These are phyloP conservation scores for Rhinopomastus cyanomelas DNA, from an alignment of 2,113 vertebrate genomes.

Conservation along the genomic window DNA sequence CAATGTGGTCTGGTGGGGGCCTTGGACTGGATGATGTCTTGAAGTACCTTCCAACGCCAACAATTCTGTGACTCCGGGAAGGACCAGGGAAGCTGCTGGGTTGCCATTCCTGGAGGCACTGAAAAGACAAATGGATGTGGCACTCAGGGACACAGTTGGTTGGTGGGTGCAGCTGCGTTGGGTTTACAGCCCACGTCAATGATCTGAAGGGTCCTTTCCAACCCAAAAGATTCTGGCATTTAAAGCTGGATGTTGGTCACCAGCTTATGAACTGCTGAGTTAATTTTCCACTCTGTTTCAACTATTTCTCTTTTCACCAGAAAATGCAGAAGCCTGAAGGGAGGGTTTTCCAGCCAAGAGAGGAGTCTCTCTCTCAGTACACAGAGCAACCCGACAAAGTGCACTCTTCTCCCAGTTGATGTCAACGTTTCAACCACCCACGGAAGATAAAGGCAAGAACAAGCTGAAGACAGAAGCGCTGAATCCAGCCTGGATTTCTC, in stretches of 20 bases:
- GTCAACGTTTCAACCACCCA: neutral
- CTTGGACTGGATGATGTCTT: no score
- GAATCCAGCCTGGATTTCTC: neutral
- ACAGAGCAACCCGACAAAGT: no score
- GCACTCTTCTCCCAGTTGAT: no score
- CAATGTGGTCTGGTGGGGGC: no score
- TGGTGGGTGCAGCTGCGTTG: neutral
- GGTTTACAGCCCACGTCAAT: fast-evolving
- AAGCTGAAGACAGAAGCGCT: neutral
- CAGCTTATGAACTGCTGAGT: fast-evolving
- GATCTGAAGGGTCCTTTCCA: neutral
- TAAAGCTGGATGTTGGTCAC: neutral
- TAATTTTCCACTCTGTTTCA: neutral
- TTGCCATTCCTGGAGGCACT: neutral
- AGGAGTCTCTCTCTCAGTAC: no score
- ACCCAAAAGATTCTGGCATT: neutral
- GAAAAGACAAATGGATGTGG: fast-evolving
- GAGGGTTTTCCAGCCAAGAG: neutral
- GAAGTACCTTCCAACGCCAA: no score
- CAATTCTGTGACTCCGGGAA: no score
- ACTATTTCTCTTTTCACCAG: neutral
- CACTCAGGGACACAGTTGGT: neutral
- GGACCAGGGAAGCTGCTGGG: fast-evolving
- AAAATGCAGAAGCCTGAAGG: neutral
- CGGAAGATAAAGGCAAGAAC: neutral